Conservation (phyloP, 2,113 vertebrate genomes). For the Ictalurus punctatus region DNA sequence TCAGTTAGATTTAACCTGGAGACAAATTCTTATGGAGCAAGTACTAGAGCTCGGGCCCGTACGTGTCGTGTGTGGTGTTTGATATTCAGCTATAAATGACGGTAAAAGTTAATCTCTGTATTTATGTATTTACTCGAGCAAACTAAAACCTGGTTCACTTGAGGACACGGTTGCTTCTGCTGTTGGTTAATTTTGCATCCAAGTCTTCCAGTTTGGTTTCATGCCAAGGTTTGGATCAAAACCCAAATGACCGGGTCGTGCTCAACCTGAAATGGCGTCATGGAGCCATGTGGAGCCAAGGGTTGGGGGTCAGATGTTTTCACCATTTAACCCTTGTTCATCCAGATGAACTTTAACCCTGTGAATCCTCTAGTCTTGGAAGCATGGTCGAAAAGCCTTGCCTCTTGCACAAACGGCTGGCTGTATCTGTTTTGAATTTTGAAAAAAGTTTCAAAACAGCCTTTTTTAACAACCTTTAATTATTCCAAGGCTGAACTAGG, state of each 20-base stretch:
- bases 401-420: background rate
- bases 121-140: background rate
- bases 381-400: background rate
- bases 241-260: no score
- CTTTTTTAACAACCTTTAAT: background rate
- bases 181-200: background rate
- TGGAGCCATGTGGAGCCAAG: background rate
- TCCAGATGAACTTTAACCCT: background rate
- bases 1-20: background rate
- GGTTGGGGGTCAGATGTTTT: background rate
- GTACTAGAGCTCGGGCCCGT: background rate
- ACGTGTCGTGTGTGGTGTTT: background rate
- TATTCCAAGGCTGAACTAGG: background rate
- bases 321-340: background rate
- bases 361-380: background rate
- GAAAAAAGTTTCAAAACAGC: background rate
- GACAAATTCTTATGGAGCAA: background rate
- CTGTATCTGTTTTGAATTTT: background rate
- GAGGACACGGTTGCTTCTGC: background rate
- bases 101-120: background rate
- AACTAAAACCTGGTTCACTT: background rate
- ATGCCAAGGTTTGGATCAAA: background rate
- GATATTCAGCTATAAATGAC: no score
- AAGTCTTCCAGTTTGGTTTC: background rate
- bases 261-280: background rate